Percentiles rank a stretch among this genome's conserved stretches.
These are phyloP conservation scores for Peromyscus nudipes DNA, from an alignment of 2,797 vertebrate species.

Conservation along the genomic window DNA sequence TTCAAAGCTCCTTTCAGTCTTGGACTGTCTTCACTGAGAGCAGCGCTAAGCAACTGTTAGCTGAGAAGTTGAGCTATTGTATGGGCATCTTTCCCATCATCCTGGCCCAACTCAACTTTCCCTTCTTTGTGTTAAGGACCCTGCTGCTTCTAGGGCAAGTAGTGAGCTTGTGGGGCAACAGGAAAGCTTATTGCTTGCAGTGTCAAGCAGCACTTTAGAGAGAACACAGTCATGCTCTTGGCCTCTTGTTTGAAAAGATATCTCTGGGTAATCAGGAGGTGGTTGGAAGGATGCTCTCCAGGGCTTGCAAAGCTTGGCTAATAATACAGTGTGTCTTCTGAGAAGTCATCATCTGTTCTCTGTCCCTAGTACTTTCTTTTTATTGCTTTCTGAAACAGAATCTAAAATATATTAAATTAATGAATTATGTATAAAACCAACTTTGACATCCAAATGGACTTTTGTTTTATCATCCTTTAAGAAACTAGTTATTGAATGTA, in stretches of 20 bases:
- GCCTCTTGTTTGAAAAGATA: not conserved
- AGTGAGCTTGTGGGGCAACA: not conserved
- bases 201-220: not conserved
- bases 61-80: not conserved
- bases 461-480: constrained; percentile 24
- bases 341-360: not conserved
- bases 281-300: not conserved
- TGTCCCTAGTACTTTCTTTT: not conserved
- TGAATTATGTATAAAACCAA: constrained; percentile 29
- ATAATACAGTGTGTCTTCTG: not conserved
- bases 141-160: not conserved
- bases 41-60: not conserved
- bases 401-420: constrained; percentile 1
- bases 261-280: constrained; percentile 28
- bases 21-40: not conserved
- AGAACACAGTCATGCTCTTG: not conserved
- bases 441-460: not conserved
- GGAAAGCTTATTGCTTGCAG: not conserved
- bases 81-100: not conserved
- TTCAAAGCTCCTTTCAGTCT: constrained; percentile 1
- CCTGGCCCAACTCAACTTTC: not conserved
- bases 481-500: not conserved
- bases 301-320: not conserved
- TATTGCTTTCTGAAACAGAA: not conserved
- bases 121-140: not conserved